Evolutionary conservation across 1,140 invertebrate genomes (phyloP), one percentile per base, ranked within the genome.

Genomic region (Eciton burchellii): DNA sequence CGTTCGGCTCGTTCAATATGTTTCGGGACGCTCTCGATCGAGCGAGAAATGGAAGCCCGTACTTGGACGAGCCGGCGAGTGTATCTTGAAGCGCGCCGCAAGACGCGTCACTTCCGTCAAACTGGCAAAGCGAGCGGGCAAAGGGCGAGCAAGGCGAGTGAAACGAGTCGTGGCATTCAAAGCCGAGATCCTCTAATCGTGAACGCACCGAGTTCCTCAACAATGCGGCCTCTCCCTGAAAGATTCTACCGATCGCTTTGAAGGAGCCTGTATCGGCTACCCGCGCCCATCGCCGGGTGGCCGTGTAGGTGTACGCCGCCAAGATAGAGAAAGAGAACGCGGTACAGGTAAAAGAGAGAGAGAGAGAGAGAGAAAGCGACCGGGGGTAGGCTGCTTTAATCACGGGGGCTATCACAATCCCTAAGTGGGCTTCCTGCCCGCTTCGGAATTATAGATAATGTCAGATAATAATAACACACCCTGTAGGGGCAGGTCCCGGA

Each of bases 381-480:
- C 85, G 81, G 82, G 72, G 83, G 86, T 82, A 90, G 85, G 90
- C 90, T 90, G 89, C 88, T 92, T 93, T 94, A 94, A 94, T 94
- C 92, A 92, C 91, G 92, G 93, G 92, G 92, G 92, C 92, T 94
- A 93, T 94, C 93, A 93, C 93, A 93, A 92, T 93, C 85, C 92
- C 91, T 93, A 94, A 94, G 93, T 94, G 92, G 93, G 93, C 92
- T 94, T 94, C 93, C 93, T 94, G 93, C 90, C 91, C 92, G 90
- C 90, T 91, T 92, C 91, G 87, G 92, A 94, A 94, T 94, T 94
- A 94, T 92, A 94, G 93, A 94, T 94, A 94, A 94, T 94, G 93
- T 93, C 92, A 92, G 93, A 93, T 93, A 94, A 94, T 94, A 93
- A 94, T 94, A 93, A 93, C 91, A 92, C 89, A 92, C 89, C 89